phyloP scores from a whole-genome alignment of 2,888 invertebrate genomes.

The Agriopis aurantiaria region DNA sequence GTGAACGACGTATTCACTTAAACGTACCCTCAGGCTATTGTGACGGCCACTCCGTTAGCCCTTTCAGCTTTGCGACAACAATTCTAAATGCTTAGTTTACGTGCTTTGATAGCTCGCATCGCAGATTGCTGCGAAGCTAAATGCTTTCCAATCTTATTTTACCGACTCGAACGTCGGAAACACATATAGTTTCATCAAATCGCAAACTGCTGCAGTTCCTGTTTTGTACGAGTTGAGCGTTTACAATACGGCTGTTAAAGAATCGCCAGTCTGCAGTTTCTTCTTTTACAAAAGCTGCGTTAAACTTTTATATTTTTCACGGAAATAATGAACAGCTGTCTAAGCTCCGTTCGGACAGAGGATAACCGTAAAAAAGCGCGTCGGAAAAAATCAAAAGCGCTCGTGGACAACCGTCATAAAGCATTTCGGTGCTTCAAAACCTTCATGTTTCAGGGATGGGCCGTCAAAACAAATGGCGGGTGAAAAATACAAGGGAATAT shows the following conservation, averaged over 20 bases:
- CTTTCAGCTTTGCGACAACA: conserved; percentile 62
- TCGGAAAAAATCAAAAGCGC: conserved; percentile 65
- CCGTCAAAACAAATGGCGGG: conserved; percentile 80
- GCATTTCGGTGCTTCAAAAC: conserved; percentile 65
- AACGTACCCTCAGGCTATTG: conserved; percentile 58
- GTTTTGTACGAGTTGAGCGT: conserved; percentile 39
- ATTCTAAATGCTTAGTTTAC: conserved; percentile 54
- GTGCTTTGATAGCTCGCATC: conserved; percentile 50
- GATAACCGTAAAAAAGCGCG: conserved; percentile 54
- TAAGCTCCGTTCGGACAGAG: conserved; percentile 27
- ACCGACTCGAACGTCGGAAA: conserved; percentile 43
- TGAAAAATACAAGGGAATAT: conserved; percentile 80
- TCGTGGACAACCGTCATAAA: conserved; percentile 60
- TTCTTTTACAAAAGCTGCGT: conserved; percentile 38
- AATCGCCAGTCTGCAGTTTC: conserved; percentile 42
- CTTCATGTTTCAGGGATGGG: conserved; percentile 72
- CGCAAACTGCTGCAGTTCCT: conserved; percentile 45
- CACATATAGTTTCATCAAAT: conserved; percentile 43
- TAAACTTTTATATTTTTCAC: conserved; percentile 40
- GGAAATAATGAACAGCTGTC: conserved; percentile 43
- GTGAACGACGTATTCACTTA: conserved; percentile 67
- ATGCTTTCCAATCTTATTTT: conserved; percentile 40
- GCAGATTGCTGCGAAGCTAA: conserved; percentile 41
- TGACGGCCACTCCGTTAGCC: conserved; percentile 60
- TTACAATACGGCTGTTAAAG: conserved; percentile 29